phyloP scores from a whole-genome alignment of 2,888 invertebrate genomes.

The Orthonevra nobilis region DNA sequence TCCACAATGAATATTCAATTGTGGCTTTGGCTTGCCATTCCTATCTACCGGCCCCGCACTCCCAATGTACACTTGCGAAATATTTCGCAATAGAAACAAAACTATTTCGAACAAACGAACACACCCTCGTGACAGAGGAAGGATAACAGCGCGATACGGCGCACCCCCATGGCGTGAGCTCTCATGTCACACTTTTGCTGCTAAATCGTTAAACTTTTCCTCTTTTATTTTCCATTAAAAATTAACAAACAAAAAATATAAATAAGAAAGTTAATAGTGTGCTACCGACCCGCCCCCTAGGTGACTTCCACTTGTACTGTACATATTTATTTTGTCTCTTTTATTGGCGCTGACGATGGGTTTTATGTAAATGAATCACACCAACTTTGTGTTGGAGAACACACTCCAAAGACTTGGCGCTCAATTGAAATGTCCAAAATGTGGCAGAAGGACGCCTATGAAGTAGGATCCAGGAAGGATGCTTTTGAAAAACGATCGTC shows the following conservation, averaged over 20 bases:
- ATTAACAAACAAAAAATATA: not conserved
- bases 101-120: conserved; percentile 50
- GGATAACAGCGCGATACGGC: too few species aligned
- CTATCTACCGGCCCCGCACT: too few species aligned
- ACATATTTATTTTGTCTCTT: conserved; percentile 22
- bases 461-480: not conserved
- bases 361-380: conserved; percentile 46
- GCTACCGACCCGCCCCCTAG: not conserved
- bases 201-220: conserved; percentile 24
- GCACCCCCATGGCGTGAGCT: not conserved
- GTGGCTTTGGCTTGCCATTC: too few species aligned
- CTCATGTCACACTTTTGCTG: conserved; percentile 2
- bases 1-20: conserved; percentile 65
- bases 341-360: conserved; percentile 23
- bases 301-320: conserved; percentile 3
- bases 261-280: conserved; percentile 38
- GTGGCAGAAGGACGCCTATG: too few species aligned
- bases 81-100: conserved; percentile 36
- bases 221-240: conserved; percentile 5
- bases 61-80: too few species aligned
- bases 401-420: conserved; percentile 32
- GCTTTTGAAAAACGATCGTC: conserved; percentile 25
- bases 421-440: conserved; percentile 63
- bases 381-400: conserved; percentile 23
- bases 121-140: not conserved